A percentile compares a stretch with the other conserved stretches of the same genome.
phyloP scores from a whole-genome alignment of 2,113 vertebrate species.

The Gnathonemus longibarbis region DNA sequence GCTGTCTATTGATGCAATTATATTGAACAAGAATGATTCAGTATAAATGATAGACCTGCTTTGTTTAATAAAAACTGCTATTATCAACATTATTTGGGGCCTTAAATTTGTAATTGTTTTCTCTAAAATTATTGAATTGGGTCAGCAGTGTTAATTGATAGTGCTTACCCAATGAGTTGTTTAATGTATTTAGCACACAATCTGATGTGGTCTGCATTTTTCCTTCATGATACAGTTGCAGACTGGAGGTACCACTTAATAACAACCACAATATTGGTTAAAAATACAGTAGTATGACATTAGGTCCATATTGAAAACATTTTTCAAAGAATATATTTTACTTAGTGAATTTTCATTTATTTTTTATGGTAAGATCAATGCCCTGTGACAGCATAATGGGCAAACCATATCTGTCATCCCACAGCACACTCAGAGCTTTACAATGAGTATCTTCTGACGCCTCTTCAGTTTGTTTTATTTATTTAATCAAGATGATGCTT shows the following conservation, averaged over 20 bases:
- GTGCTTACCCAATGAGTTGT: background rate
- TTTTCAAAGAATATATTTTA: background rate
- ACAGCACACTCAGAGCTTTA: background rate
- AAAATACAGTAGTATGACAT: background rate
- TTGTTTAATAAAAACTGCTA: background rate
- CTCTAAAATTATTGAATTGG: background rate
- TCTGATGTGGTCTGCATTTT: background rate
- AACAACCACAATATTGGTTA: background rate
- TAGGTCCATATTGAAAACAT: background rate
- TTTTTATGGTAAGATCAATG: background rate
- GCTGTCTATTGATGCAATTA: background rate
- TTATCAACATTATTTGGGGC: background rate
- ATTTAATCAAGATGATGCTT: background rate
- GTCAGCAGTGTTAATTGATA: background rate
- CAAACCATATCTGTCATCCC: background rate
- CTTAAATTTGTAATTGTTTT: background rate
- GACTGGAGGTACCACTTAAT: background rate
- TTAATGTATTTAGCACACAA: background rate
- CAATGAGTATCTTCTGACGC: background rate
- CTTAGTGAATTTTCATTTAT: background rate
- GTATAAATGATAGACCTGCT: background rate
- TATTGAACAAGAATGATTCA: background rate
- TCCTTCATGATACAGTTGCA: background rate
- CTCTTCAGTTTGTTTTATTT: background rate
- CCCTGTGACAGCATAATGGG: background rate